These are phyloP conservation scores for Chymomyza procnemis DNA, from an alignment of 2,888 invertebrate genomes.

Conservation along the genomic window DNA sequence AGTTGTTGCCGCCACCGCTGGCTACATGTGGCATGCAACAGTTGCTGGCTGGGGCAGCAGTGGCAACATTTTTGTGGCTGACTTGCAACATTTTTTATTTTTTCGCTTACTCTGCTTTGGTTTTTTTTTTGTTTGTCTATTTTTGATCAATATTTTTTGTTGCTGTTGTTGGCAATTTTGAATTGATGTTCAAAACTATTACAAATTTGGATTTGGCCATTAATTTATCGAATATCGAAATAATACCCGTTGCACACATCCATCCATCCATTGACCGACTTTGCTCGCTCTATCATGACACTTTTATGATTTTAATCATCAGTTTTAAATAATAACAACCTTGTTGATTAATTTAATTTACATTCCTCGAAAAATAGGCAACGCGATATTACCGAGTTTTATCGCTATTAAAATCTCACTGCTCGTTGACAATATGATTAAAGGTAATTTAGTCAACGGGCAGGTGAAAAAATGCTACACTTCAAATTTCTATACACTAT, in stretches of 20 bases:
- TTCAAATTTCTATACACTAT: not conserved
- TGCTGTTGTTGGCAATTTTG: constrained; percentile 7
- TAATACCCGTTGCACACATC: not conserved
- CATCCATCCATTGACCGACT: constrained; percentile 39
- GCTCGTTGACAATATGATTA: not conserved
- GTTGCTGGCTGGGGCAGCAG: constrained; percentile 16
- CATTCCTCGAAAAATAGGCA: not conserved
- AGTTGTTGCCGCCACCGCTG: not conserved
- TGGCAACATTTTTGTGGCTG: constrained; percentile 45
- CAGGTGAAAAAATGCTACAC: not conserved
- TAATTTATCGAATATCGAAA: too few relatives aligned
- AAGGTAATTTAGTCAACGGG: not conserved
- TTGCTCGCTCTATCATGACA: not conserved
- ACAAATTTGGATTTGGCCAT: constrained; percentile 47
- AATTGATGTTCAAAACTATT: constrained; percentile 44
- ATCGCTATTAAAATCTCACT: not conserved
- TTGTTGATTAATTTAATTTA: not conserved
- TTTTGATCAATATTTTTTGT: not conserved
- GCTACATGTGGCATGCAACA: constrained; percentile 48
- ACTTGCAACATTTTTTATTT: constrained; percentile 47
- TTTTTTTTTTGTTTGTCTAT: not conserved
- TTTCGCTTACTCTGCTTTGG: not conserved
- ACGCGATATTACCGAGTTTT: not conserved
- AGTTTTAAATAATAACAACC: not conserved
- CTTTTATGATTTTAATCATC: not conserved